Evolutionary conservation across 2,113 vertebrate species (phyloP), one percentile per base, ranked within the genome.

Genomic region (Girardinichthys multiradiatus): DNA sequence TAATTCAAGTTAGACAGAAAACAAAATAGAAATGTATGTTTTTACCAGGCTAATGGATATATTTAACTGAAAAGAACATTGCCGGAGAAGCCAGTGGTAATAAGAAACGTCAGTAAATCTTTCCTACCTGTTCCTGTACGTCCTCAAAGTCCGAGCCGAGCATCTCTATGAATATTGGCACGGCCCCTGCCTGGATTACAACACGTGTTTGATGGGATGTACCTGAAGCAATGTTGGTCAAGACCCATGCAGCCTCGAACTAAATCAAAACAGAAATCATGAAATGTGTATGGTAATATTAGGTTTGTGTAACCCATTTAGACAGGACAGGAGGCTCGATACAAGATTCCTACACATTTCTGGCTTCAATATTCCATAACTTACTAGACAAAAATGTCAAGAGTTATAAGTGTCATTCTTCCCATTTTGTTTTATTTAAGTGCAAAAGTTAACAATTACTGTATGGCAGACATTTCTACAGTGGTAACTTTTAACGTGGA

Each of bases 171-270:
- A 99, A 99, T 91, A 99, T 97, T 68, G 98, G 97, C 42, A 99
- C 97, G 1, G 98, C 98, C 76, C 98, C 98, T 51, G 98, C 96
- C 88, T 99, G 96, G 92, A 99, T 99, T 68, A 99, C 98, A 91
- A 99, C 97, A 35, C 96, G 95, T 6, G 98, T 99, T 93, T 99
- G 98, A 90, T 97, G 95, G 68, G 97, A 99, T 63, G 97, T 99
- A 67, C 98, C 98, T 27, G 98, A 99, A 60, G 98, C 98, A 83
- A 99, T 99, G 93, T 99, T 99, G 72, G 98, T 99, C 93, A 99
- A 90, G 63, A 98, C 98, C 98, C 98, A 99, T 0, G 98, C 97
- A 74, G 98, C 97, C 91, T 99, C 98, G 90, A 99, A 99, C 98
- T 99, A 77, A 58, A 82, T 75, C 21, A 42, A 75, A 35, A 75